phyloP scores from a whole-genome alignment of 2,113 vertebrate species.

The Pionites leucogaster region DNA sequence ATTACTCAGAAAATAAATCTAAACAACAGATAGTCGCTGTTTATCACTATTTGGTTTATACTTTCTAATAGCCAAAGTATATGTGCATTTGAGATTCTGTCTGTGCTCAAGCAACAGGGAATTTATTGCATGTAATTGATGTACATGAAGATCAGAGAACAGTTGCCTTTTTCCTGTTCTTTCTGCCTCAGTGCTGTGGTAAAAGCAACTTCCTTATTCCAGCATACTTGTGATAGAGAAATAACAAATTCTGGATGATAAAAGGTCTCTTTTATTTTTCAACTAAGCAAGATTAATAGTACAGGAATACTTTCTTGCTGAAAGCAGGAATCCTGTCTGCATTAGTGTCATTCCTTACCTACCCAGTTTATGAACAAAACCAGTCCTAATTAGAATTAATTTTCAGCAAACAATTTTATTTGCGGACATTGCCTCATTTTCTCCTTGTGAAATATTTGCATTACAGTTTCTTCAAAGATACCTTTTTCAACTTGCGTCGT shows the following conservation, averaged over 20 bases:
- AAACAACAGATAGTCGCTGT: constrained; percentile 74
- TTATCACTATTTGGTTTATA: constrained; percentile 78
- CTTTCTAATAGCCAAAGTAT: constrained; percentile 76
- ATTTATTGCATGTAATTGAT: constrained; percentile 77
- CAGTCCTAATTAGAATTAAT: background rate
- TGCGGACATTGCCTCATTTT: background rate
- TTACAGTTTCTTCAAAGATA: background rate
- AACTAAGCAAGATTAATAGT: background rate
- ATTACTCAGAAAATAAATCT: constrained; percentile 79
- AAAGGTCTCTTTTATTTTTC: background rate
- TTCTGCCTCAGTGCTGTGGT: constrained; percentile 35
- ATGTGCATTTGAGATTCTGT: constrained; percentile 76
- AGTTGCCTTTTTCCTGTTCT: constrained; percentile 65
- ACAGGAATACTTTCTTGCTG: background rate
- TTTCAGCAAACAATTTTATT: background rate
- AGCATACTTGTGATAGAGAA: constrained; percentile 7
- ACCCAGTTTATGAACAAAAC: background rate
- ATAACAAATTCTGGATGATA: background rate
- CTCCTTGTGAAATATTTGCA: background rate
- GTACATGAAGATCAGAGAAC: constrained; percentile 63
- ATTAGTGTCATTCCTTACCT: background rate
- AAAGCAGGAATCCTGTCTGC: background rate
- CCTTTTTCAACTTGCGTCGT: background rate
- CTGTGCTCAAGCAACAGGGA: constrained; percentile 52
- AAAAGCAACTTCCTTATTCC: constrained; percentile 28